Conservation (phyloP, 2,888 invertebrate genomes). For the Pristionchus maxplancki region DNA sequence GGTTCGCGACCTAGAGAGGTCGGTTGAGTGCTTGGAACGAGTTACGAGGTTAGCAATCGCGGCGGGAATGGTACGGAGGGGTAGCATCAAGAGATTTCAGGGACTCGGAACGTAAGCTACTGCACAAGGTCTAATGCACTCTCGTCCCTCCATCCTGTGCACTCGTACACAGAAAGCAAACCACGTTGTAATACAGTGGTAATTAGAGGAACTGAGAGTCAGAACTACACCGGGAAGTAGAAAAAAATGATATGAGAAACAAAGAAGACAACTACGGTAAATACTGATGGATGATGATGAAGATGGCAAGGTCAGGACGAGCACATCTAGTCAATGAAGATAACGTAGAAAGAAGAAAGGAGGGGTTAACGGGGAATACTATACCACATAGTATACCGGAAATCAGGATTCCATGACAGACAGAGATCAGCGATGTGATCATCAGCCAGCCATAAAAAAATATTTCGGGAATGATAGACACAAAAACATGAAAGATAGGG, state of each 20-base stretch:
- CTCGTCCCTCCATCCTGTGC: not conserved
- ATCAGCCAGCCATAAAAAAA: not conserved
- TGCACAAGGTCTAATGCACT: not conserved
- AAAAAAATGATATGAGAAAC: not conserved
- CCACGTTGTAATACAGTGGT: not conserved
- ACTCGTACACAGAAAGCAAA: not conserved
- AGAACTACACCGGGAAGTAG: constrained; percentile 9
- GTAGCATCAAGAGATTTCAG: constrained; percentile 13
- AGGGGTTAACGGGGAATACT: not conserved
- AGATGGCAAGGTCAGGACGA: not conserved
- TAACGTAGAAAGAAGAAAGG: not conserved
- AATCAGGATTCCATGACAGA: not conserved
- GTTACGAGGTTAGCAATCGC: constrained; percentile 16
- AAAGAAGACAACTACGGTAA: not conserved
- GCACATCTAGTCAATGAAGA: not conserved
- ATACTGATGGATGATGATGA: not conserved
- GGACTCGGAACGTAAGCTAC: not conserved
- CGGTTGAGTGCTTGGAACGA: constrained; percentile 33
- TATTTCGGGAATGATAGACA: not conserved
- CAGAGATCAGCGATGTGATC: not conserved
- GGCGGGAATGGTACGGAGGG: not conserved
- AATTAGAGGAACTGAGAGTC: constrained; percentile 1
- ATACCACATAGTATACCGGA: not conserved
- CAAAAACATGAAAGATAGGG: not conserved
- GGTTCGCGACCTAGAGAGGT: constrained; percentile 38